Evolutionary conservation across 2,797 vertebrate species (phyloP).

Genomic region (Gallirallus australis): DNA sequence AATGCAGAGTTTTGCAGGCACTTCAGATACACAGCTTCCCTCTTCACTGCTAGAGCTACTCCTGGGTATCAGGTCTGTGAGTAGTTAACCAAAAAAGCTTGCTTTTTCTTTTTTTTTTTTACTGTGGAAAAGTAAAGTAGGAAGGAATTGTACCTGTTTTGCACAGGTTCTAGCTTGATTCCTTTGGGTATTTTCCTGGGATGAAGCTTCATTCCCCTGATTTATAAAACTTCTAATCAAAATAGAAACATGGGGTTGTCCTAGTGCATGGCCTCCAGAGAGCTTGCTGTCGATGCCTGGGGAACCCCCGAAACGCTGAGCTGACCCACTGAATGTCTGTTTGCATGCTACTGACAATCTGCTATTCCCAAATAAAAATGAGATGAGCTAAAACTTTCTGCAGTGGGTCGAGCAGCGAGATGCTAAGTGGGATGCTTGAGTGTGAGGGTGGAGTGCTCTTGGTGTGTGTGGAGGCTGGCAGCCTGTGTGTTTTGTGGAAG

Average conservation of each 20-base stretch:
- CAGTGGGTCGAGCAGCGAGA: neutral
- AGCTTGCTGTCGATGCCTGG: neutral
- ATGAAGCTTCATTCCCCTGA: neutral
- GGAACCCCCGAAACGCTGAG: neutral
- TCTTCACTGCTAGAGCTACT: neutral
- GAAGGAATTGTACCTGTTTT: neutral
- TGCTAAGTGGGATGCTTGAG: neutral
- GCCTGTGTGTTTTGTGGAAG: neutral
- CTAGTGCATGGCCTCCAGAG: neutral
- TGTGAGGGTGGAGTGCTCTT: neutral
- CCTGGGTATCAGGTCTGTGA: neutral
- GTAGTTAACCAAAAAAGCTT: neutral
- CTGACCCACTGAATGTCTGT: neutral
- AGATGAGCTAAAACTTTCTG: neutral
- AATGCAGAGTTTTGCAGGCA: neutral
- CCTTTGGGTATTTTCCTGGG: neutral
- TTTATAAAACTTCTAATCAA: neutral
- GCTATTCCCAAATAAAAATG: neutral
- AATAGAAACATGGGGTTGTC: neutral
- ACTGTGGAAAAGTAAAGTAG: neutral
- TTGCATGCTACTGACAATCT: neutral
- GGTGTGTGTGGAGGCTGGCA: neutral
- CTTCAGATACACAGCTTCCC: neutral
- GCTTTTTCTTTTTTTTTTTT: neutral
- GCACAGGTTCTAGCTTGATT: neutral